Base-by-base conservation (phyloP, 2,113 vertebrate species). In the Trematomus loennbergii region DNA sequence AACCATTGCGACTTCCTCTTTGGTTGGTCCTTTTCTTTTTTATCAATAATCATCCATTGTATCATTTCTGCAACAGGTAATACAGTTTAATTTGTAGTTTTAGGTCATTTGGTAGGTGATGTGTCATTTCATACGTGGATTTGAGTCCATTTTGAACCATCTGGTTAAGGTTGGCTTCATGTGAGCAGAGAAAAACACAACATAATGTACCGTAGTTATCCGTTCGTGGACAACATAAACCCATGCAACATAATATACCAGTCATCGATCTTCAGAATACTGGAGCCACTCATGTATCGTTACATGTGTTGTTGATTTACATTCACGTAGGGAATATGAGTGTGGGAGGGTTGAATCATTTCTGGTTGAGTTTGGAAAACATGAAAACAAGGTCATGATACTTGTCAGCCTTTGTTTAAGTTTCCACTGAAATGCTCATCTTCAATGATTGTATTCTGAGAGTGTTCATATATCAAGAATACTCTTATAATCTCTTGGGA, bases 331-430 rank as follows among this genome's bases (percentile, higher is more conserved):
- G 12, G 46, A 2, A 29, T 5, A 9, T 9, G 29, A 68, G 33
- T 29, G 72, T 53, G n/a, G 77, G 69, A 77, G 15, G 33, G 15
- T 12, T 75, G 53, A 61, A 10, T 72, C 62, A 53, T 5, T 40
- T 52, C 2, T 12, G 3, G 55, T 11, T 52, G 57, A 74, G 64
- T 74, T 82, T 48, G 69, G 49, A 80, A 85, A 72, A 62, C 45
- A 62, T 63, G 20, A 74, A 61, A 59, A 55, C 22, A 48, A 50
- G 55, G 48, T 69, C 57, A 65, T 12, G n/a, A 53, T 52, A 22
- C 33, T 50, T 33, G 36, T 84, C 72, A 61, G 45, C 10, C 53
- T 53, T 52, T 46, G 25, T 61, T 78, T 61, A 50, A 62, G 40
- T 67, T 61, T 18, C 36, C 43, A 55, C 9, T 60, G n/a, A 60